Evolutionary conservation across 1,140 invertebrate species (phyloP).

Genomic region (Drosophila tropicalis): DNA sequence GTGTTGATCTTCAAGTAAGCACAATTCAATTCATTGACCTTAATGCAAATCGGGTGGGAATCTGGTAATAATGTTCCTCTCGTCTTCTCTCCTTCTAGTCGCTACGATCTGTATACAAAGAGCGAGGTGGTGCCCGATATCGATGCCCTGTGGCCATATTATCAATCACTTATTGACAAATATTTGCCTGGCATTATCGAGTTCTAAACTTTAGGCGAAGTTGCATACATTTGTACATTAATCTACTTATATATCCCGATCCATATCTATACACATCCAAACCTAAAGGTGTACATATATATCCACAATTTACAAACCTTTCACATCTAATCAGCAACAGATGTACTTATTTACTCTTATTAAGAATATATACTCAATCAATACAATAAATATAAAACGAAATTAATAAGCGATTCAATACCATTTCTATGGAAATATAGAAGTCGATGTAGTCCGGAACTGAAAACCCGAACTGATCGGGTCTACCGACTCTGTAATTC

Average conservation of each 20-base stretch:
- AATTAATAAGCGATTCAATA: not conserved
- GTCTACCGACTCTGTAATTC: too few species aligned
- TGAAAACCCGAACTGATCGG: too few species aligned
- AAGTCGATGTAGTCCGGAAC: too few species aligned
- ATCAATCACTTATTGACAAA: constrained; percentile 95
- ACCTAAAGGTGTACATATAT: too few species aligned
- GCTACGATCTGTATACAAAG: constrained; percentile 98
- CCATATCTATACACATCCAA: too few species aligned
- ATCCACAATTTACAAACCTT: too few species aligned
- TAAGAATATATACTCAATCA: not conserved
- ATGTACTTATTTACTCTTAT: not conserved
- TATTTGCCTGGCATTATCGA: constrained; percentile 93
- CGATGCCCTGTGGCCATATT: constrained; percentile 94
- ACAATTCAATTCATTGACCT: not conserved
- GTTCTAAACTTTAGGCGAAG: constrained; percentile 74
- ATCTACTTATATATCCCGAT: too few species aligned
- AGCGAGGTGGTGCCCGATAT: constrained; percentile 92
- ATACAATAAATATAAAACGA: not conserved
- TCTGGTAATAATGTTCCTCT: not conserved
- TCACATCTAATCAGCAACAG: too few species aligned
- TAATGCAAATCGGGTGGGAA: too few species aligned
- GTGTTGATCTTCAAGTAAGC: constrained; percentile 95
- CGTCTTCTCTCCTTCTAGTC: constrained; percentile 84
- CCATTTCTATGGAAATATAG: not conserved
- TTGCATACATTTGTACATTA: not conserved